Evolutionary conservation across 2,113 vertebrate species (phyloP).

Genomic region (Pseudopodoces humilis): DNA sequence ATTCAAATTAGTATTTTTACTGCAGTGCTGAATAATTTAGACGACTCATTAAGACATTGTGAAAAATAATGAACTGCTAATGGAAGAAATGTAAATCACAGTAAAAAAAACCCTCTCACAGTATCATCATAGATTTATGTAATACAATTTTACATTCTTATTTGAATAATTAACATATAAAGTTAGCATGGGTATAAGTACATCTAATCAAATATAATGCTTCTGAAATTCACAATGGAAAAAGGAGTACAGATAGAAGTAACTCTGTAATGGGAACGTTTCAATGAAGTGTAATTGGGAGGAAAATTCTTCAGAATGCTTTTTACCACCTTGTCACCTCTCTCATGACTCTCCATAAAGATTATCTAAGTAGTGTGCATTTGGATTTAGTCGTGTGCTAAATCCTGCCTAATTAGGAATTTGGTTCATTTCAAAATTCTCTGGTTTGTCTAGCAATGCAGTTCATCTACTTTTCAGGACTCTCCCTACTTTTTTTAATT

Average conservation of each 20-base stretch:
- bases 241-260: neutral
- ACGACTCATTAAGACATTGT: neutral
- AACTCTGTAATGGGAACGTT: neutral
- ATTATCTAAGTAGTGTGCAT: neutral
- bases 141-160: neutral
- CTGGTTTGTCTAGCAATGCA: neutral
- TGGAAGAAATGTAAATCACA: neutral
- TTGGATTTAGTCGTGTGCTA: neutral
- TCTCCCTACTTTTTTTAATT: neutral
- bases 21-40: slow-evolving; percentile 2
- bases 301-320: neutral
- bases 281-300: neutral
- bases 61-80: slow-evolving; percentile 2
- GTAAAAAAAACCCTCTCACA: neutral
- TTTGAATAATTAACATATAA: neutral
- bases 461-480: neutral
- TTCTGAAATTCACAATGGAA: neutral
- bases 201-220: neutral
- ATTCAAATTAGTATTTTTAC: neutral
- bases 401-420: neutral
- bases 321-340: neutral
- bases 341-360: neutral
- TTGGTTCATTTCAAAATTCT: neutral
- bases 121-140: neutral
- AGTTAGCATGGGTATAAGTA: neutral